A percentile compares a stretch with the other conserved stretches of the same genome.
phyloP scores from a whole-genome alignment of 2,797 vertebrate genomes.

The Pseudochirops cupreus region DNA sequence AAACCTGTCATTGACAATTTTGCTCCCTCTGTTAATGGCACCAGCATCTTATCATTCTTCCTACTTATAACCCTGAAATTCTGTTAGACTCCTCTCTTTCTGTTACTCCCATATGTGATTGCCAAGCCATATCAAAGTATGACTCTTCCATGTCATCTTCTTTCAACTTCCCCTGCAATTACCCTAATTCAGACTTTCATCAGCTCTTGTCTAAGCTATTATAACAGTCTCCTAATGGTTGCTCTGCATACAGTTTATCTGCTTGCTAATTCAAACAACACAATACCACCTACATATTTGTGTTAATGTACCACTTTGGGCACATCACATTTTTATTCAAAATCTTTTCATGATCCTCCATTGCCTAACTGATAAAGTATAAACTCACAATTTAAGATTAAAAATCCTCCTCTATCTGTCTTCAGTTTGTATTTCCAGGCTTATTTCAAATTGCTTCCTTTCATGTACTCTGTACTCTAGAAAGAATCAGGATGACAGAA shows the following conservation, averaged over 20 bases:
- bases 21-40: background rate
- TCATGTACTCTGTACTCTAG: background rate
- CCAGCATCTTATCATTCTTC: background rate
- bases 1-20: background rate
- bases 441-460: background rate
- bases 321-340: no score
- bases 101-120: background rate
- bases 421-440: background rate
- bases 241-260: background rate
- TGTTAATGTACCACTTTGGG: no score
- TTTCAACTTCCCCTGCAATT: background rate
- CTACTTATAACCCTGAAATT: background rate
- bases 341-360: no score
- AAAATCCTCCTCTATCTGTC: background rate
- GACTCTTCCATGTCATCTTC: background rate
- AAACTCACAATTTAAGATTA: no score
- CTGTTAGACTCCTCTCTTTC: background rate
- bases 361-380: background rate
- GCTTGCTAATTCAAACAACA: background rate
- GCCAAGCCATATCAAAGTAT: background rate
- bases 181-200: background rate
- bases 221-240: background rate
- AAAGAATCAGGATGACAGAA: background rate
- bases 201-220: background rate
- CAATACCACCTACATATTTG: background rate